Evolutionary conservation across 2,797 vertebrate species (phyloP).

Genomic region (Sebastes itinus): DNA sequence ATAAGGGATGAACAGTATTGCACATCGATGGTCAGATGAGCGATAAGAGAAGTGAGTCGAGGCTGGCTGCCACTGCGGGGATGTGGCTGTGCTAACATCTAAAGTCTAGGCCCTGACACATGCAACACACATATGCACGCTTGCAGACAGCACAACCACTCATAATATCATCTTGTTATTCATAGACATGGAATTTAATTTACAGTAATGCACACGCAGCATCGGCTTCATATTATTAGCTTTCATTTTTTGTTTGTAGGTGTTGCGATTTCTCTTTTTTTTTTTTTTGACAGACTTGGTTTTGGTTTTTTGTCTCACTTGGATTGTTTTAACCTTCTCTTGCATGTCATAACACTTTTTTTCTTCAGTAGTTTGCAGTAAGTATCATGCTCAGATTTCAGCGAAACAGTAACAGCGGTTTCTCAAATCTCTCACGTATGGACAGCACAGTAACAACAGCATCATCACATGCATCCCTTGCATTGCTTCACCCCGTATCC

Average conservation of each 20-base stretch:
- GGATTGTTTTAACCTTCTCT: conserved; percentile 72
- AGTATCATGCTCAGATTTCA: conserved; percentile 41
- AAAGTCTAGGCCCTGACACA: conserved; percentile 44
- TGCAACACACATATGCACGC: conserved; percentile 16
- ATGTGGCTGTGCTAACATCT: conserved; percentile 49
- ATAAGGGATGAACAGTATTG: conserved; percentile 79
- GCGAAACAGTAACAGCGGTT: conserved; percentile 51
- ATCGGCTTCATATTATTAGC: conserved; percentile 62
- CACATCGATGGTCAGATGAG: conserved; percentile 71
- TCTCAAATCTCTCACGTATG: conserved; percentile 70
- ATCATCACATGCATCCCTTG: conserved; percentile 61
- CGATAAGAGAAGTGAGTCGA: conserved; percentile 42
- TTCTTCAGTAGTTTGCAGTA: conserved; percentile 65
- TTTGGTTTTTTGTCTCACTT: conserved; percentile 73
- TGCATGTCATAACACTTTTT: conserved; percentile 69
- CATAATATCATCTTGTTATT: conserved; percentile 44
- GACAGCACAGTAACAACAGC: conserved; percentile 66
- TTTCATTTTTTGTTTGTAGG: conserved; percentile 69
- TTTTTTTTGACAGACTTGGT: conserved; percentile 52
- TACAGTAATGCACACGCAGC: conserved; percentile 52
- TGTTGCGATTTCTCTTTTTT: conserved; percentile 34
- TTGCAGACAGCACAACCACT: conserved; percentile 47
- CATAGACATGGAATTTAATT: conserved; percentile 43
- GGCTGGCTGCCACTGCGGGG: conserved; percentile 34
- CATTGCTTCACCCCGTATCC: conserved; percentile 63